Conservation (phyloP, 2,113 vertebrate genomes). For the Tachycineta bicolor region DNA sequence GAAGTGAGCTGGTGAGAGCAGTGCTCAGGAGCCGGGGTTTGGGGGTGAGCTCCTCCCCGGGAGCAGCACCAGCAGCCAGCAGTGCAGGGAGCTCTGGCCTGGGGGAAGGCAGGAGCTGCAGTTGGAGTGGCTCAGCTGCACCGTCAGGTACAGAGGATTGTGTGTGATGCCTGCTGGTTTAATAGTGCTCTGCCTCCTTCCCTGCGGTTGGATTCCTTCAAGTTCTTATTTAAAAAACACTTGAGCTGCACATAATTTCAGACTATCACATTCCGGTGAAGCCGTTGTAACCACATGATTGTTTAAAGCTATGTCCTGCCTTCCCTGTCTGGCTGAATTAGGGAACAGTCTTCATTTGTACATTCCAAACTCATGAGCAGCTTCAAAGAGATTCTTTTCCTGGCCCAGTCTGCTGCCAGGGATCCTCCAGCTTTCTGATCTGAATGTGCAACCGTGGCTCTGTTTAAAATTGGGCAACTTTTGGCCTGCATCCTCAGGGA, state of each 20-base stretch:
- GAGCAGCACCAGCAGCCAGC: fast-evolving
- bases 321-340: slow-evolving; percentile 60
- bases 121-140: not conserved
- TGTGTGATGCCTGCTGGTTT: not conserved
- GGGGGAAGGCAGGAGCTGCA: not conserved
- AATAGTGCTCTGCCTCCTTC: not conserved
- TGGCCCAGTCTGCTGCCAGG: not conserved
- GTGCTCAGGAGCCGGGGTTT: not conserved
- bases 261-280: slow-evolving; percentile 5
- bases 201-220: not conserved
- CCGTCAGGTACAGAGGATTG: not conserved
- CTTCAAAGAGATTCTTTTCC: slow-evolving; percentile 52
- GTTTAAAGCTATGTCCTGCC: slow-evolving; percentile 10
- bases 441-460: not conserved
- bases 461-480: not conserved
- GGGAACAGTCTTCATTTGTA: slow-evolving; percentile 26
- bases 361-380: slow-evolving; percentile 59
- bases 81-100: not conserved
- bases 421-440: not conserved
- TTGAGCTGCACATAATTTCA: not conserved
- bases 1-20: not conserved
- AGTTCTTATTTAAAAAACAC: not conserved
- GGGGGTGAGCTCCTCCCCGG: not conserved
- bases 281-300: slow-evolving; percentile 28
- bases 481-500: not conserved